A percentile compares a stretch with the other conserved stretches of the same genome.
Evolutionary conservation across 2,797 vertebrate genomes (phyloP).

Genomic region (Coranthus polyacanthus): DNA sequence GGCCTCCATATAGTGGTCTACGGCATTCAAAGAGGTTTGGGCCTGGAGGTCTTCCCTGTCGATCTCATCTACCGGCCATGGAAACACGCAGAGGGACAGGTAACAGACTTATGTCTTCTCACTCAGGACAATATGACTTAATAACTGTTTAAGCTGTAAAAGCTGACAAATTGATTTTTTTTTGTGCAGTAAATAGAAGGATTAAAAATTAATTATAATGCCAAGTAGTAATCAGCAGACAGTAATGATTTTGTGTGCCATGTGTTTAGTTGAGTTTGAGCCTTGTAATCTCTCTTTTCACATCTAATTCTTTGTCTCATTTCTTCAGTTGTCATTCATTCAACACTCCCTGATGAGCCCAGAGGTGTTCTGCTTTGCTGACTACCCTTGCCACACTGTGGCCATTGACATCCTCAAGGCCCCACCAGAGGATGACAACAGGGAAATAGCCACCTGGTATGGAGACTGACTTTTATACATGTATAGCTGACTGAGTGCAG

Average conservation of each 20-base stretch:
- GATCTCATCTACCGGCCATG: slow-evolving; percentile 98
- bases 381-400: slow-evolving; percentile 96
- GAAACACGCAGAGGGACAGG: slow-evolving; percentile 99
- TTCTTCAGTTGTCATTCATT: slow-evolving; percentile 94
- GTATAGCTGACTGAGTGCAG: background rate
- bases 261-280: background rate
- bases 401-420: slow-evolving; percentile 99
- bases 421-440: slow-evolving; percentile 98
- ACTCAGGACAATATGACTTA: background rate
- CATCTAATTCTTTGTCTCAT: background rate
- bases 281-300: background rate
- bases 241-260: too few relatives aligned
- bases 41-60: slow-evolving; percentile 97
- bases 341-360: slow-evolving; percentile 98
- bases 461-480: background rate
- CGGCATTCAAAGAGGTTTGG: slow-evolving; percentile 95
- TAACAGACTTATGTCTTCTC: slow-evolving; percentile 57
- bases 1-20: slow-evolving; percentile 97
- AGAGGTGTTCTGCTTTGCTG: slow-evolving; percentile 98
- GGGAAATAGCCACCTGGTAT: slow-evolving; percentile 99
- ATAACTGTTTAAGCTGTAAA: background rate
- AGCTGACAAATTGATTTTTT: too few relatives aligned
- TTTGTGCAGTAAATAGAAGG: background rate
- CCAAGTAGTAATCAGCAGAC: background rate
- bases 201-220: background rate